Evolutionary conservation across 2,888 invertebrate genomes (phyloP).

Genomic region (Oeneis ivallda): DNA sequence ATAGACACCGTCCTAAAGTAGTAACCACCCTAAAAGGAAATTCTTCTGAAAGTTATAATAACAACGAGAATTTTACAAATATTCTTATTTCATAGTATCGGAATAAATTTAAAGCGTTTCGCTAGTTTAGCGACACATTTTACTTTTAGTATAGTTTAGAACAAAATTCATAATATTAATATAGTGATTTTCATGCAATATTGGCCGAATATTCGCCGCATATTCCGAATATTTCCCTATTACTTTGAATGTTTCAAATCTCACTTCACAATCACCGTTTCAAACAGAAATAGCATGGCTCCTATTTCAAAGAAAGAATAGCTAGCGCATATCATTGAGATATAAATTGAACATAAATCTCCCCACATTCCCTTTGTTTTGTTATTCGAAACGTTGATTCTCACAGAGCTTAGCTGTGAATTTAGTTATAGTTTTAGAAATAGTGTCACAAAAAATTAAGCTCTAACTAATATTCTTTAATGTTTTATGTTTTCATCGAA

Average conservation of each 20-base stretch:
- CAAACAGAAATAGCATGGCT: conserved; percentile 10
- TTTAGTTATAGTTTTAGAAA: conserved; percentile 23
- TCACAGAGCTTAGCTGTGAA: conserved; percentile 24
- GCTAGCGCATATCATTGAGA: conserved; percentile 30
- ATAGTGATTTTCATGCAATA: not conserved
- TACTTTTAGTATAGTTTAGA: not conserved
- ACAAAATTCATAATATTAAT: not conserved
- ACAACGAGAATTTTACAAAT: too few species aligned
- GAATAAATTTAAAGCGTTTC: too few species aligned
- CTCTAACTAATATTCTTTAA: too few species aligned
- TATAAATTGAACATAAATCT: conserved; percentile 36
- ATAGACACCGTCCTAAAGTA: too few species aligned
- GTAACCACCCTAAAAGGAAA: too few species aligned
- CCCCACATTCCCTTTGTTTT: conserved; percentile 32
- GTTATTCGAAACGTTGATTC: conserved; percentile 27
- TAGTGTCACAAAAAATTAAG: not conserved
- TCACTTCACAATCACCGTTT: conserved; percentile 7
- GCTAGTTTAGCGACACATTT: not conserved
- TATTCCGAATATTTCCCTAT: not conserved
- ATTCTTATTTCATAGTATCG: too few species aligned
- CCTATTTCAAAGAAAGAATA: conserved; percentile 29
- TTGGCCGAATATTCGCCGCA: not conserved
- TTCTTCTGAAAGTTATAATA: too few species aligned
- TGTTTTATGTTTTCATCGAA: too few species aligned
- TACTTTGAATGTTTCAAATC: conserved; percentile 3